Conservation (phyloP, 2,113 vertebrate species). For the Bolborhynchus lineola region DNA sequence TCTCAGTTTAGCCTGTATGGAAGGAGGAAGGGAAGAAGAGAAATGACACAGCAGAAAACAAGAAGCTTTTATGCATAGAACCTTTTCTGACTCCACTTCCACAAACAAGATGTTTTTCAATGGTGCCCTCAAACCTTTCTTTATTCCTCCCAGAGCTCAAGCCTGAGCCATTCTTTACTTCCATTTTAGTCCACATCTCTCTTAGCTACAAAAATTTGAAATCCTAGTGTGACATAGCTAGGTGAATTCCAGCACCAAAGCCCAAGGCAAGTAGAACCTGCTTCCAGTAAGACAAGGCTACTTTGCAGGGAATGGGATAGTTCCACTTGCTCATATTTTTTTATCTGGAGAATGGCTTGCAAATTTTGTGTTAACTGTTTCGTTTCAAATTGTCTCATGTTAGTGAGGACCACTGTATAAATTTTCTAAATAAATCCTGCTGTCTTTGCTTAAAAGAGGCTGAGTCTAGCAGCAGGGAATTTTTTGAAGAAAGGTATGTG, state of each 20-base stretch:
- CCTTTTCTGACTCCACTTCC: neutral
- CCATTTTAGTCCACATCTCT: neutral
- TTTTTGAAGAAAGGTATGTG: neutral
- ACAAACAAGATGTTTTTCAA: fast-evolving
- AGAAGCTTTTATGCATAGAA: neutral
- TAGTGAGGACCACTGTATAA: neutral
- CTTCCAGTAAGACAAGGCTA: neutral
- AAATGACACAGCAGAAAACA: neutral
- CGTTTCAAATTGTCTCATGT: neutral
- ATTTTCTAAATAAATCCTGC: neutral
- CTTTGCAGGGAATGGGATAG: neutral
- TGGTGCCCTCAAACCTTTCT: neutral
- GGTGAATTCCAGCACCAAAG: neutral
- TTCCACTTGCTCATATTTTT: neutral
- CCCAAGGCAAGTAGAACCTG: neutral
- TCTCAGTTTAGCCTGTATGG: neutral
- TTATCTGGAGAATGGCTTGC: neutral
- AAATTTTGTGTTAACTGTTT: neutral
- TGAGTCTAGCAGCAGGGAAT: neutral
- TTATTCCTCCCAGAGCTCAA: neutral
- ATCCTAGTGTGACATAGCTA: fast-evolving
- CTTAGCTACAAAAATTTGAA: neutral
- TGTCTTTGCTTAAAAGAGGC: neutral
- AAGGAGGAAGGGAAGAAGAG: neutral
- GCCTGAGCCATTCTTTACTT: neutral